These are phyloP conservation scores for Parapristionchus giblindavisi DNA, from an alignment of 2,888 invertebrate species.

Conservation along the genomic window DNA sequence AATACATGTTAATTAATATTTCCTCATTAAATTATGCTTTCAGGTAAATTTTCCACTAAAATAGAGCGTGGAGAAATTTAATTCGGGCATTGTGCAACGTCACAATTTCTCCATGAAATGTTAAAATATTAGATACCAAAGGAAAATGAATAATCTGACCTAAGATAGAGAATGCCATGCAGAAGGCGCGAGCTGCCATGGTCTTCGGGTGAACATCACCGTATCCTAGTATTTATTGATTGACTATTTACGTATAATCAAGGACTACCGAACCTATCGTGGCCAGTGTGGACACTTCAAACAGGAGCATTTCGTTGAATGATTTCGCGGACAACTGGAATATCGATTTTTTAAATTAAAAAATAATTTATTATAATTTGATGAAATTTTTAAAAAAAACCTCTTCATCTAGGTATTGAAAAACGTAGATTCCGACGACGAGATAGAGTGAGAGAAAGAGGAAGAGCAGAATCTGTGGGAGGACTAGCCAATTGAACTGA, in stretches of 20 bases:
- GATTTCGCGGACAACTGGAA: slow-evolving; percentile 18
- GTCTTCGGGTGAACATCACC: slow-evolving; percentile 26
- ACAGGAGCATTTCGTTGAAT: slow-evolving; percentile 19
- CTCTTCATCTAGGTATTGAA: slow-evolving; percentile 16
- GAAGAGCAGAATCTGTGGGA: slow-evolving; percentile 27
- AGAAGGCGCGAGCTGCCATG: slow-evolving; percentile 21
- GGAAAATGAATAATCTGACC: not conserved
- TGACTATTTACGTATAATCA: not conserved
- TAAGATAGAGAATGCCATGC: slow-evolving; percentile 21
- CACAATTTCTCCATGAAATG: too few species aligned
- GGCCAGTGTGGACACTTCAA: slow-evolving; percentile 29
- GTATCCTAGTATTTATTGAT: not conserved
- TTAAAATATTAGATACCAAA: too few species aligned
- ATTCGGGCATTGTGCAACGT: too few species aligned
- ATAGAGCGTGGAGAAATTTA: too few species aligned
- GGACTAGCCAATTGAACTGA: slow-evolving; percentile 35
- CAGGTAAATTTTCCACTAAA: too few species aligned
- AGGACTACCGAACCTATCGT: slow-evolving; percentile 21
- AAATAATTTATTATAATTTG: not conserved
- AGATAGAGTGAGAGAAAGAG: slow-evolving; percentile 19
- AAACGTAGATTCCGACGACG: not conserved
- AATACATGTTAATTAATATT: too few species aligned
- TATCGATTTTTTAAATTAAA: not conserved
- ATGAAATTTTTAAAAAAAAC: not conserved
- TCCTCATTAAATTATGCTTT: too few species aligned